Conservation (phyloP, 2,113 vertebrate species). For the Peromyscus maniculatus region DNA sequence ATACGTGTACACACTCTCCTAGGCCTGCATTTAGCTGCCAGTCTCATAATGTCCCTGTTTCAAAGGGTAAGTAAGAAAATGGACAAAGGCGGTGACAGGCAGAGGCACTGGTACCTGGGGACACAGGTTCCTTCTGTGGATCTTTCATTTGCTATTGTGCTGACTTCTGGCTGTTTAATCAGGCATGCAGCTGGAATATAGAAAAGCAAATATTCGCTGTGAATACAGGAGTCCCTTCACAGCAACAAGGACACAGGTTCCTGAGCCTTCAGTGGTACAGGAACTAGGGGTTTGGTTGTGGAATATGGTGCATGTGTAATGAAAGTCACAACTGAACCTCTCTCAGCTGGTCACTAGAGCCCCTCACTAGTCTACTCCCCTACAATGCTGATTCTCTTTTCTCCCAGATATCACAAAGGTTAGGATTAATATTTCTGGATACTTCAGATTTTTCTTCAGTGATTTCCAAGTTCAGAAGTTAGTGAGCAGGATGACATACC, state of each 20-base stretch:
- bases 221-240: neutral
- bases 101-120: neutral
- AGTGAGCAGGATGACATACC: neutral
- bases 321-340: neutral
- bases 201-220: conserved; percentile 26
- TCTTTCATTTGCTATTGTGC: neutral
- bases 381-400: neutral
- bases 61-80: neutral
- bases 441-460: neutral
- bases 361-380: neutral
- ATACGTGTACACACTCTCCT: neutral
- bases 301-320: neutral
- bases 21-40: neutral
- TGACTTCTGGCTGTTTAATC: conserved; percentile 33
- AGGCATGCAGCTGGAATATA: neutral
- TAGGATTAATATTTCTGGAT: no score
- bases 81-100: neutral
- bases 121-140: neutral
- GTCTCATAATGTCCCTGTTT: conserved; percentile 36
- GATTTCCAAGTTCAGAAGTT: neutral
- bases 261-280: neutral
- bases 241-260: neutral
- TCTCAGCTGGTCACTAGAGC: neutral
- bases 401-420: neutral
- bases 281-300: neutral